phyloP scores from a whole-genome alignment of 2,113 vertebrate species.

The Saguinus imperator region DNA sequence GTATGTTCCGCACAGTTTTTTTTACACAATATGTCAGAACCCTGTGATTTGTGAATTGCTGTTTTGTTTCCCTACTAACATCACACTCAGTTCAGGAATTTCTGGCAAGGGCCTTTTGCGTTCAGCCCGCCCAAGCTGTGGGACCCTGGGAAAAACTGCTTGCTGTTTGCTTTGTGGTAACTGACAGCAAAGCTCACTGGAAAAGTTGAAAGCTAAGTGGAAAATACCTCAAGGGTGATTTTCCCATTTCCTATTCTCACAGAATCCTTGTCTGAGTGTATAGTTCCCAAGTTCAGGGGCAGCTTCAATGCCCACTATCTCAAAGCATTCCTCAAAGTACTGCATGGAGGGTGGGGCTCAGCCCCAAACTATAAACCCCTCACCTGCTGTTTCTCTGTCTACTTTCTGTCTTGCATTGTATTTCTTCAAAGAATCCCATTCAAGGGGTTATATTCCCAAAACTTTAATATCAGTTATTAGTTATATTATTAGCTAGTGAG shows the following conservation, averaged over 20 bases:
- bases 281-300: slow-evolving; percentile 24
- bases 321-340: not conserved
- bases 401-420: not conserved
- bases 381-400: not conserved
- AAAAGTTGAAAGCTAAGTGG: slow-evolving; percentile 51
- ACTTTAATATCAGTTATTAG: not conserved
- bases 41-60: slow-evolving; percentile 15
- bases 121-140: slow-evolving; percentile 50
- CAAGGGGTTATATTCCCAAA: not conserved
- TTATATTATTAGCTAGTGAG: not conserved
- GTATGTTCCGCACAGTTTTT: not conserved
- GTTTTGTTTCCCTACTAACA: slow-evolving; percentile 39
- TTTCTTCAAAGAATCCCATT: not conserved
- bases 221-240: slow-evolving; percentile 64
- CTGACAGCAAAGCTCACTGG: not conserved
- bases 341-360: not conserved
- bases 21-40: not conserved
- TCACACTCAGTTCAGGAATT: not conserved
- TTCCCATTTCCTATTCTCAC: slow-evolving; percentile 69
- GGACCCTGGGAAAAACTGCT: slow-evolving; percentile 52
- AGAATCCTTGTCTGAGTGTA: slow-evolving; percentile 20
- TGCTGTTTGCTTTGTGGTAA: slow-evolving; percentile 56
- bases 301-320: not conserved
- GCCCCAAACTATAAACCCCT: not conserved
- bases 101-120: not conserved